A percentile compares a stretch with the other conserved stretches of the same genome.
Evolutionary conservation across 1,140 invertebrate genomes (phyloP).

Genomic region (Diprion similis): DNA sequence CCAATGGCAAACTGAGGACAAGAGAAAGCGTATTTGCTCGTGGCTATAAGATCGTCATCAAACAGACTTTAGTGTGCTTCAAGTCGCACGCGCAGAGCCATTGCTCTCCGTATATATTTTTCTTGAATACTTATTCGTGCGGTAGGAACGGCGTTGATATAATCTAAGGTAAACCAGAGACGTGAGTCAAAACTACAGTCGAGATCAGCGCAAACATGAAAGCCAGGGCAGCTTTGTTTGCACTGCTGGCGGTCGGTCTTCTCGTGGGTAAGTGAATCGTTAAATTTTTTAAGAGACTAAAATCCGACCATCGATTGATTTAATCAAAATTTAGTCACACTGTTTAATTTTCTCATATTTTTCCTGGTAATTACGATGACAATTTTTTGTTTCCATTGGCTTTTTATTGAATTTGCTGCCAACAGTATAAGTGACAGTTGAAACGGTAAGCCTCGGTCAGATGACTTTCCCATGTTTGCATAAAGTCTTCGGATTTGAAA

Average conservation of each 20-base stretch:
- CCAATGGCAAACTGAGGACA: constrained; percentile 27
- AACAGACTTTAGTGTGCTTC: constrained; percentile 31
- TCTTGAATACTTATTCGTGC: not conserved
- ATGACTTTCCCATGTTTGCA: not conserved
- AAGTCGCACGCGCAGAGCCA: constrained; percentile 19
- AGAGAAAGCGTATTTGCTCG: constrained; percentile 37
- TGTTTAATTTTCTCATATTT: no score
- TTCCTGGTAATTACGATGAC: no score
- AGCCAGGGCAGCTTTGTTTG: not conserved
- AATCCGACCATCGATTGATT: no score
- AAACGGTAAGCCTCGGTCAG: not conserved
- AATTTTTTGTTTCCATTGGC: no score
- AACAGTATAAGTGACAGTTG: not conserved
- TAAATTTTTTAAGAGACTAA: no score
- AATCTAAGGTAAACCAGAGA: not conserved
- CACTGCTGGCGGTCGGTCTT: not conserved
- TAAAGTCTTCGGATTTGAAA: not conserved
- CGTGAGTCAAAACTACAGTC: not conserved
- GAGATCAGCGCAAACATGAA: not conserved
- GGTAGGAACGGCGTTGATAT: no score
- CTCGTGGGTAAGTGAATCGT: not conserved
- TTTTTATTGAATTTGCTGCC: no score
- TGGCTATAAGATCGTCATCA: constrained; percentile 17
- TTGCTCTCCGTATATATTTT: not conserved
- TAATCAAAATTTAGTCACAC: no score